A percentile compares a stretch with the other conserved stretches of the same genome.
Conservation (phyloP, 2,113 vertebrate genomes). For the Paracanthobrama guichenoti region DNA sequence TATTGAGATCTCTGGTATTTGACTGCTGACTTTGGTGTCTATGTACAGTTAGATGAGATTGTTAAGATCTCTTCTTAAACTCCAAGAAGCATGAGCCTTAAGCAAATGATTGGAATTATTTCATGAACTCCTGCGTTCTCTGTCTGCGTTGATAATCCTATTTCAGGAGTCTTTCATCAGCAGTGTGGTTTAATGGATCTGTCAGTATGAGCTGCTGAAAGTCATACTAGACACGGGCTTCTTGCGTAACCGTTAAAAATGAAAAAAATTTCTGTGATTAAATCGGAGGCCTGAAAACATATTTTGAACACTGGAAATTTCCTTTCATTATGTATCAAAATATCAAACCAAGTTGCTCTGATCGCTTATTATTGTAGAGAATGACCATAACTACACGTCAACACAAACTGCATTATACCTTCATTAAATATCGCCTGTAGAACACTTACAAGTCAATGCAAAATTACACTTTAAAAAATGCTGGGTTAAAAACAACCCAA, state of each 20-base stretch:
- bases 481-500: no score
- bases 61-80: neutral
- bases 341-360: neutral
- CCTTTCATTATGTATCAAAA: no score
- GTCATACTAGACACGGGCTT: neutral
- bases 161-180: slow-evolving; percentile 42
- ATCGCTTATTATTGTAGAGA: no score
- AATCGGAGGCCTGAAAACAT: neutral
- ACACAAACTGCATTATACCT: neutral
- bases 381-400: no score
- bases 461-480: no score
- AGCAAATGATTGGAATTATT: neutral
- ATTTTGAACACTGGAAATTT: neutral
- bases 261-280: neutral
- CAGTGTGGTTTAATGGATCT: neutral
- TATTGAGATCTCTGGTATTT: neutral
- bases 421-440: neutral
- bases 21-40: neutral
- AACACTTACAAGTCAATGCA: neutral
- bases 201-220: slow-evolving; percentile 21
- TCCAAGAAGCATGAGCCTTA: neutral
- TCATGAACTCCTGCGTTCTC: neutral
- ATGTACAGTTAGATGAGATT: neutral
- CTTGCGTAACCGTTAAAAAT: slow-evolving; percentile 35
- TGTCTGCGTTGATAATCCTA: slow-evolving; percentile 16